Evolutionary conservation across 2,797 vertebrate genomes (phyloP), one percentile per base, ranked within the genome.

Genomic region (Gobionotothen gibberifrons): DNA sequence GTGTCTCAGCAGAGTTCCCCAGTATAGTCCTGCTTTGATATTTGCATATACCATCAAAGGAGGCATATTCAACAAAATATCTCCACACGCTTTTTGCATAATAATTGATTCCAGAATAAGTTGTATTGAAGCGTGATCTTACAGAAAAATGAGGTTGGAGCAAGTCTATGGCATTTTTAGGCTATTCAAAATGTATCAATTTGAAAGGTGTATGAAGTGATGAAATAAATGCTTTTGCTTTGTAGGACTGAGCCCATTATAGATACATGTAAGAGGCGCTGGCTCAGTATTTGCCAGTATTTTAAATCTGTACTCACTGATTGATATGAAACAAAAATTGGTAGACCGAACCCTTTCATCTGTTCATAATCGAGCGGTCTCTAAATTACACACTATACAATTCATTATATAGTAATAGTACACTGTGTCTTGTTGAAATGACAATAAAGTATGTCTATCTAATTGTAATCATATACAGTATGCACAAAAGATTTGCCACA

Each of bases 111-210:
- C 39, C 22, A 8, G 13, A 36, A 36, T 10, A 21, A 72, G 44
- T 17, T 29, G 2, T 22, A 39, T 71, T 59, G 22, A 59, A 77
- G 60, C 5, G 6, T 36, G 56, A 68, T 58, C 19, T 47, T 16
- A 3, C 7, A 56, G 21, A 69, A 73, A 57, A 69, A 55, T 12
- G 21, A 47, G 9, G 22, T n/a, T 19, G 17, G 1, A 53, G 26
- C 10, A 49, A 36, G 16, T 61, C 17, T 12, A 32, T 44, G 14
- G 39, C 16, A 32, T 15, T 6, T n/a, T 21, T n/a, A 36, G 7
- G 42, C 5, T 36, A n/a, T 22, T 26, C 19, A 29, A 51, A 62
- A 61, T 32, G 42, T 39, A 14, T 16, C 3, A 1, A 14, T 58
- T 15, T 58, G 22, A 13, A 65, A 65, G 36, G n/a, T 61, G 32